Evolutionary conservation across 1,140 invertebrate genomes (phyloP).

Genomic region (Homarus americanus): DNA sequence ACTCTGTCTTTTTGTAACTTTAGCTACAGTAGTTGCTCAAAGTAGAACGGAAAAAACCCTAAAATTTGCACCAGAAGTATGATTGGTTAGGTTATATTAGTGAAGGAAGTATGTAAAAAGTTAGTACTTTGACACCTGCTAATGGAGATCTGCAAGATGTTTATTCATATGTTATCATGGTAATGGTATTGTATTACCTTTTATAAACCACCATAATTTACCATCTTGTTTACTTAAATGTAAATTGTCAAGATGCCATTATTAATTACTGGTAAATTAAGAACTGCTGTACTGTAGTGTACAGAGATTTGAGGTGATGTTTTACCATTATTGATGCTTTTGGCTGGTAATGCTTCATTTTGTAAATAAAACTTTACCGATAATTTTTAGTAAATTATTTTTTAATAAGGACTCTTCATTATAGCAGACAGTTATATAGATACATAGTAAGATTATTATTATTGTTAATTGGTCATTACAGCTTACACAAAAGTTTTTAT

Average conservation of each 20-base stretch:
- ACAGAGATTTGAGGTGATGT: too few relatives aligned
- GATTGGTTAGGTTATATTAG: neutral
- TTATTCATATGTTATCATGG: neutral
- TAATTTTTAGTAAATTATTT: neutral
- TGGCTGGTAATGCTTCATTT: neutral
- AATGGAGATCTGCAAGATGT: neutral
- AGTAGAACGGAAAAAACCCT: neutral
- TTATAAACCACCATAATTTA: neutral
- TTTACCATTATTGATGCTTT: neutral
- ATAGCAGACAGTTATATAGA: neutral
- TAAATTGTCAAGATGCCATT: neutral
- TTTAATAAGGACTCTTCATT: neutral
- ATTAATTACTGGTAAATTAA: neutral
- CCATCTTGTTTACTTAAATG: neutral
- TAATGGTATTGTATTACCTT: neutral
- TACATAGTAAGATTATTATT: neutral
- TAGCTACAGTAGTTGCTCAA: neutral
- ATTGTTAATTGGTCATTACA: neutral
- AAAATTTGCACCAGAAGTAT: neutral
- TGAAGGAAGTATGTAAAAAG: neutral
- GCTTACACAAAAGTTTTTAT: neutral
- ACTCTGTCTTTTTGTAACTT: neutral
- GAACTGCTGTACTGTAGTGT: neutral
- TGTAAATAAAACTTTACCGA: neutral
- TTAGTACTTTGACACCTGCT: neutral